phyloP scores from a whole-genome alignment of 2,797 vertebrate genomes.

The Protonibea diacanthus region DNA sequence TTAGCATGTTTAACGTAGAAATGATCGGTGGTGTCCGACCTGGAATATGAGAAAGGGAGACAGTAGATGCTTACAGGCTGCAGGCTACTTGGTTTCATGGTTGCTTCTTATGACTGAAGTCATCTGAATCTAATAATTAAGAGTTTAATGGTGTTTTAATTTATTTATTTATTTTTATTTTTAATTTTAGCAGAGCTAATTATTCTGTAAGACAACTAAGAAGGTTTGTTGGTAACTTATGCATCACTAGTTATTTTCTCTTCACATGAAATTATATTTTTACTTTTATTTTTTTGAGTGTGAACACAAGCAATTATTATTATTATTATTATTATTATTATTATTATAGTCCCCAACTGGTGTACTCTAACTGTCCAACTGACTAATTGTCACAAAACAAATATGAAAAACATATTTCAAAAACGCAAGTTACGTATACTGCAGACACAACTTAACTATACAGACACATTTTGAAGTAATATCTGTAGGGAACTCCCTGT shows the following conservation, averaged over 20 bases:
- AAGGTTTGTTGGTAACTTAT: not conserved
- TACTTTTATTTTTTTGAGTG: not conserved
- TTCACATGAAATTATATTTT: not conserved
- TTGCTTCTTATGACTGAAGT: not conserved
- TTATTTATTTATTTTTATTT: not conserved
- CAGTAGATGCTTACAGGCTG: not conserved
- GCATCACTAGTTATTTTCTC: not conserved
- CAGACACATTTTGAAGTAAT: no score
- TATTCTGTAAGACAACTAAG: not conserved
- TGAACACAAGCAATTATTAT: no score
- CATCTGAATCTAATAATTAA: not conserved
- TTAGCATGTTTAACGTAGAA: constrained; percentile 36
- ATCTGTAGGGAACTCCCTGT: no score
- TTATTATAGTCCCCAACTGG: no score
- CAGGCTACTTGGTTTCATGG: not conserved
- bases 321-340: no score
- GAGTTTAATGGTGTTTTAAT: not conserved
- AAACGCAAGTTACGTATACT: no score
- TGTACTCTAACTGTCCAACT: not conserved
- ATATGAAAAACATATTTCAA: no score
- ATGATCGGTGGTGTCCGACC: constrained; percentile 1
- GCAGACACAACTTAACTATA: no score
- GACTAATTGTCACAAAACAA: no score
- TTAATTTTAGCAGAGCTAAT: not conserved
- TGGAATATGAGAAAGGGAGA: constrained; percentile 10